Conservation (phyloP, 2,888 invertebrate species). For the Calephelis perditalis region DNA sequence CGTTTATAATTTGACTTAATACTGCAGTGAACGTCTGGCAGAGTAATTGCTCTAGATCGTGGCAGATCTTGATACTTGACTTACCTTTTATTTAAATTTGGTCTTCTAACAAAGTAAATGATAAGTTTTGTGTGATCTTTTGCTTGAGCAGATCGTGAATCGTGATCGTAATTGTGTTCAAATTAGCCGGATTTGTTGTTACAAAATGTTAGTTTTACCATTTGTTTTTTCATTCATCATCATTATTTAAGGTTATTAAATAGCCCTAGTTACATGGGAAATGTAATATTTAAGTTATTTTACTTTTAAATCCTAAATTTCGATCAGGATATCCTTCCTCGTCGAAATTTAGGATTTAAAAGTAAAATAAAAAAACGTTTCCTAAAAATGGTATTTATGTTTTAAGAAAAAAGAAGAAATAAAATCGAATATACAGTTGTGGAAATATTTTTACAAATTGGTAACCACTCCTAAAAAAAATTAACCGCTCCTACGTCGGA, state of each 20-base stretch:
- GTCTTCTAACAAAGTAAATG: not conserved
- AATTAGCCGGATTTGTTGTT: not conserved
- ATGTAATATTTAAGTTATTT: not conserved
- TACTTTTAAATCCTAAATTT: not conserved
- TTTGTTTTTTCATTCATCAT: not conserved
- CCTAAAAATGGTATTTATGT: too few relatives aligned
- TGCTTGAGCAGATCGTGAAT: not conserved
- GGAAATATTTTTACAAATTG: too few relatives aligned
- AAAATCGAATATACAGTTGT: too few relatives aligned
- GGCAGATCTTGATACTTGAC: not conserved
- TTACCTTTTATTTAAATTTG: not conserved
- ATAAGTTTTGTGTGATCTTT: not conserved
- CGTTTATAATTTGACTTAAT: not conserved
- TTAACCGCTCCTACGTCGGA: too few relatives aligned
- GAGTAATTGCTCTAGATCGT: slow-evolving; percentile 5
- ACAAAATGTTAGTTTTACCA: not conserved
- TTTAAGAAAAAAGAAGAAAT: too few relatives aligned
- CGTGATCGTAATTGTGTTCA: not conserved
- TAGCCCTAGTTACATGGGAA: too few relatives aligned
- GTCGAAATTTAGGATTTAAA: too few relatives aligned
- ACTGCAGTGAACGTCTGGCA: slow-evolving; percentile 5
- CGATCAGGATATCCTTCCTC: too few relatives aligned
- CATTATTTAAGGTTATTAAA: not conserved
- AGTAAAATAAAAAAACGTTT: too few relatives aligned
- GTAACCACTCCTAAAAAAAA: too few relatives aligned